Conservation (phyloP, 1,140 invertebrate species). For the Orchestia grillus region DNA sequence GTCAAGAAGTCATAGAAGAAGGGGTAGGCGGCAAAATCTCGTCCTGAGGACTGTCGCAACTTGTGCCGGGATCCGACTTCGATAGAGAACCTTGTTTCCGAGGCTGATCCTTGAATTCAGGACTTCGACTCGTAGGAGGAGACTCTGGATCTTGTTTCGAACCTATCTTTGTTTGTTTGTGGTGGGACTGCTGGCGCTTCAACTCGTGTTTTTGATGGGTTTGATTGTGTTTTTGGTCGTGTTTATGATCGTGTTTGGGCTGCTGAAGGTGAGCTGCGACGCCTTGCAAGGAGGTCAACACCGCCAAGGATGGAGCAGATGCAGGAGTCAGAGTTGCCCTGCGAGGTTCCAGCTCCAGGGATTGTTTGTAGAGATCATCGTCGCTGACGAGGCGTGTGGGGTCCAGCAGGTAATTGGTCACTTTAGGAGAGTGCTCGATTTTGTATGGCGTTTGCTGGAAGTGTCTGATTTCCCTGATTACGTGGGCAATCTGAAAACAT, state of each 20-base stretch:
- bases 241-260: slow-evolving; percentile 59
- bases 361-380: slow-evolving; percentile 86
- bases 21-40: neutral
- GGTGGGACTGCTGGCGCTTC: neutral
- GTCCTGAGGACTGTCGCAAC: neutral
- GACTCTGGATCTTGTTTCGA: neutral
- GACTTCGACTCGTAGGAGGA: neutral
- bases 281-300: slow-evolving; percentile 53
- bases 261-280: slow-evolving; percentile 8
- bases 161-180: neutral
- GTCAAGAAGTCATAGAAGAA: neutral
- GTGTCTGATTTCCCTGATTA: slow-evolving; percentile 91
- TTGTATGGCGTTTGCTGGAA: slow-evolving; percentile 95
- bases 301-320: slow-evolving; percentile 59
- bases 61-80: neutral
- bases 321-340: slow-evolving; percentile 72
- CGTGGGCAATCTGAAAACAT: slow-evolving; percentile 86
- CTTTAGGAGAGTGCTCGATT: slow-evolving; percentile 86
- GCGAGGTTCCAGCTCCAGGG: slow-evolving; percentile 87
- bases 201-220: neutral
- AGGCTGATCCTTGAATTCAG: neutral
- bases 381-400: slow-evolving; percentile 82
- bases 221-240: slow-evolving; percentile 57
- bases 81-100: neutral
- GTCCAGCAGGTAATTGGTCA: slow-evolving; percentile 87